These are phyloP conservation scores for Maccullochella peelii DNA, from an alignment of 2,113 vertebrate species.

Conservation along the genomic window DNA sequence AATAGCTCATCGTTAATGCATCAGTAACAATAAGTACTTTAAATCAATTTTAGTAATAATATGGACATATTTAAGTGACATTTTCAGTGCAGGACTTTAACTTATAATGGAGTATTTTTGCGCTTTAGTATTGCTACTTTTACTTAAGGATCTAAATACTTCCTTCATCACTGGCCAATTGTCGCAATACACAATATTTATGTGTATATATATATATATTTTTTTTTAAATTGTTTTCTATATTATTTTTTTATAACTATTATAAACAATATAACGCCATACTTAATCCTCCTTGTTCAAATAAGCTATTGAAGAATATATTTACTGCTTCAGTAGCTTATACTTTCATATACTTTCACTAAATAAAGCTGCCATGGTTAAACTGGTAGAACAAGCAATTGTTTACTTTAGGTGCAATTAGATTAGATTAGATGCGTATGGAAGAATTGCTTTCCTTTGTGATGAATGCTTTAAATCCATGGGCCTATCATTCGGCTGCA, in stretches of 20 bases:
- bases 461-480: neutral
- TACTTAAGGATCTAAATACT: neutral
- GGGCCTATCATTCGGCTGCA: neutral
- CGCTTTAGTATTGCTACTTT: neutral
- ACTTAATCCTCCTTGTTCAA: neutral
- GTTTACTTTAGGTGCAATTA: neutral
- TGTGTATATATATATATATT: too few relatives aligned
- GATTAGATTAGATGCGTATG: too few relatives aligned
- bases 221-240: too few relatives aligned
- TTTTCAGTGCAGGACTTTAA: neutral
- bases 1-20: too few relatives aligned
- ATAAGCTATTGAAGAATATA: neutral
- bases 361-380: neutral
- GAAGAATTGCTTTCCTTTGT: neutral
- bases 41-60: neutral
- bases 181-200: neutral
- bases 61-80: too few relatives aligned
- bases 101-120: neutral
- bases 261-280: neutral
- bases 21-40: neutral
- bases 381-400: neutral
- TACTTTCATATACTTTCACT: neutral
- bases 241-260: too few relatives aligned
- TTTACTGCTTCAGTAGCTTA: neutral
- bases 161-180: neutral